Percentiles rank a stretch among this genome's conserved stretches.
phyloP scores from a whole-genome alignment of 92 coral and sea anemone species.

The Phenganax marumi region DNA sequence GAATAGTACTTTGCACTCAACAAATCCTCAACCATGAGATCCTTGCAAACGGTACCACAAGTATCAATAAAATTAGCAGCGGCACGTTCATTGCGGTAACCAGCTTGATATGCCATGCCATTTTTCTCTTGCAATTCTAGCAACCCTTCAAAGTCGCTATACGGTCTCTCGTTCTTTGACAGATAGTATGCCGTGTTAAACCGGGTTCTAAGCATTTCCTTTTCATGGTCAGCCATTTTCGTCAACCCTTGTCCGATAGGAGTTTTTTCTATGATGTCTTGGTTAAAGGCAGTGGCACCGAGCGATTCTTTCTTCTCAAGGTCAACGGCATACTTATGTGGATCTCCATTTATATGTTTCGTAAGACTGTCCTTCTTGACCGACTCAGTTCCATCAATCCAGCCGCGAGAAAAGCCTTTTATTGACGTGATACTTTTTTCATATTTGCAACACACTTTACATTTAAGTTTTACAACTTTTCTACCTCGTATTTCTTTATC shows the following conservation, averaged over 20 bases:
- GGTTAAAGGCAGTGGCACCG: constrained; percentile 7
- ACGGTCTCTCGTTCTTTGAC: constrained; percentile 11
- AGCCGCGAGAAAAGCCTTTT: constrained; percentile 18
- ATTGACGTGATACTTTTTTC: constrained; percentile 2
- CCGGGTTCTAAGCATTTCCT: constrained; percentile 5
- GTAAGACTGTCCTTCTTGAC: constrained; percentile 10
- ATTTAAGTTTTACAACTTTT: background rate
- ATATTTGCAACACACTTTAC: constrained; percentile 9
- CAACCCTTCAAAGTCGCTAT: background rate
- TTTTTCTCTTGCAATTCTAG: background rate
- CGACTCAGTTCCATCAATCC: constrained; percentile 12
- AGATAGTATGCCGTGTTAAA: background rate
- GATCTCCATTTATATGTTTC: constrained; percentile 12
- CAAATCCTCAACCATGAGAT: background rate
- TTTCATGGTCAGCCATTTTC: constrained; percentile 5
- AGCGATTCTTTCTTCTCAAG: background rate
- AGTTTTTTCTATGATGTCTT: background rate
- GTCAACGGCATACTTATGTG: background rate
- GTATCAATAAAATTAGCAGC: background rate
- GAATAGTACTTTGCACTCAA: constrained; percentile 18
- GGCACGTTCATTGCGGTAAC: background rate
- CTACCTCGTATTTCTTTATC: background rate
- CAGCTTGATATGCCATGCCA: background rate
- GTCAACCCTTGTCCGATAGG: constrained; percentile 4
- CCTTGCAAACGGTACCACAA: background rate